Base-by-base conservation (phyloP, 2,888 invertebrate species). In the Apantesis nais region DNA sequence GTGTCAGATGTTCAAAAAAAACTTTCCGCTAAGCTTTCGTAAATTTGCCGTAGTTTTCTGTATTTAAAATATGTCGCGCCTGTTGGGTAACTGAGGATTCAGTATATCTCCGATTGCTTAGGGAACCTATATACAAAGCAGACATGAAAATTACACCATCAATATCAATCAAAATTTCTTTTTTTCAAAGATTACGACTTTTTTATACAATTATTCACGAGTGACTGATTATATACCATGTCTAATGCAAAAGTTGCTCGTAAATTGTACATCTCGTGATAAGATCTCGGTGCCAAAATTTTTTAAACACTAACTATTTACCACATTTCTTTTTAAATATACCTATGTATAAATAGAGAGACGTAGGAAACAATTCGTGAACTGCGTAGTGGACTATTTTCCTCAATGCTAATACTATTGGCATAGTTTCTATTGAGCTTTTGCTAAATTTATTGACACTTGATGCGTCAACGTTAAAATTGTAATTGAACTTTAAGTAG, bases 221-320 rank as follows among this genome's bases (percentile, higher is more conserved):
- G n/a, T n/a, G n/a, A n/a, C n/a, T n/a, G n/a, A n/a, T n/a, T n/a
- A n/a, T n/a, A n/a, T n/a, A n/a, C n/a, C n/a, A n/a, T n/a, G n/a
- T n/a, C n/a, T n/a, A n/a, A n/a, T n/a, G n/a, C n/a, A n/a, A 61
- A 37, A 58, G 58, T 58, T 16, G 77, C 71, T 73, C 73, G 74
- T 70, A 67, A 52, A 70, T 70, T 71, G 58, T 37, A 64, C 72
- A 73, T 80, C 72, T 76, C 72, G 72, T 68, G 74, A 75, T 74
- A 78, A 77, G 75, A 58, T 44, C 71, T 70, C 61, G 66, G 62
- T 73, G 74, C 76, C 74, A 72, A 73, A 75, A 58, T 77, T 65
- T 60, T 48, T 64, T 25, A 70, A 67, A 29, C 62, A 67, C 68
- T 73, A 39, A 67, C 39, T 64, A 68, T 61, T 14, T 31, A 67